These are phyloP conservation scores for Grammomys surdaster DNA, from an alignment of 2,113 vertebrate genomes.

Conservation along the genomic window DNA sequence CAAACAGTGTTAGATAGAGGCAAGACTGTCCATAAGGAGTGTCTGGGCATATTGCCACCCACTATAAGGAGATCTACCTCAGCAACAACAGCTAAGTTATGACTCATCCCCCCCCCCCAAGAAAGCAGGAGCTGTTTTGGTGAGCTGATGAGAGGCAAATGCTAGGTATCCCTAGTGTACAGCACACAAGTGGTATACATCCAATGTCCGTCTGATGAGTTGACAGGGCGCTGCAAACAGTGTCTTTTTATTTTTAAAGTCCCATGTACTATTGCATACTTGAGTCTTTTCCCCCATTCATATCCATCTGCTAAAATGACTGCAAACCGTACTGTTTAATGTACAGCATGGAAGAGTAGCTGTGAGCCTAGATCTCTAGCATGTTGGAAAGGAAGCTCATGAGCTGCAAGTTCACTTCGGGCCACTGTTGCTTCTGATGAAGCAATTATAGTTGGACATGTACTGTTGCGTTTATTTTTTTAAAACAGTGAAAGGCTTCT, in stretches of 20 bases:
- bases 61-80: background rate
- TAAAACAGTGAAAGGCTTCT: background rate
- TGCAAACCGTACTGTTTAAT: background rate
- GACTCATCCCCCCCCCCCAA: background rate
- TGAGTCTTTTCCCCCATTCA: background rate
- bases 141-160: background rate
- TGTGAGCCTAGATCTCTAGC: background rate
- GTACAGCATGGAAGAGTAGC: background rate
- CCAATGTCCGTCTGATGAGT: background rate
- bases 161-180: background rate
- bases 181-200: background rate
- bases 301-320: background rate
- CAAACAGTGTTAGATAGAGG: background rate
- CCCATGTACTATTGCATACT: background rate
- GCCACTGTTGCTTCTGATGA: background rate
- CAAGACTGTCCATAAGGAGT: background rate
- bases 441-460: background rate
- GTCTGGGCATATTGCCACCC: background rate
- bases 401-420: background rate
- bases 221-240: background rate
- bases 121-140: constrained; percentile 3
- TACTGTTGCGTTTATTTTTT: background rate
- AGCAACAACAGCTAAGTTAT: background rate
- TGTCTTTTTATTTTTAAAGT: background rate
- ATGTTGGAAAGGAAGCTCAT: background rate